Percentiles rank a stretch among this genome's conserved stretches.
These are phyloP conservation scores for Origma solitaria DNA, from an alignment of 2,113 vertebrate species.

Conservation along the genomic window DNA sequence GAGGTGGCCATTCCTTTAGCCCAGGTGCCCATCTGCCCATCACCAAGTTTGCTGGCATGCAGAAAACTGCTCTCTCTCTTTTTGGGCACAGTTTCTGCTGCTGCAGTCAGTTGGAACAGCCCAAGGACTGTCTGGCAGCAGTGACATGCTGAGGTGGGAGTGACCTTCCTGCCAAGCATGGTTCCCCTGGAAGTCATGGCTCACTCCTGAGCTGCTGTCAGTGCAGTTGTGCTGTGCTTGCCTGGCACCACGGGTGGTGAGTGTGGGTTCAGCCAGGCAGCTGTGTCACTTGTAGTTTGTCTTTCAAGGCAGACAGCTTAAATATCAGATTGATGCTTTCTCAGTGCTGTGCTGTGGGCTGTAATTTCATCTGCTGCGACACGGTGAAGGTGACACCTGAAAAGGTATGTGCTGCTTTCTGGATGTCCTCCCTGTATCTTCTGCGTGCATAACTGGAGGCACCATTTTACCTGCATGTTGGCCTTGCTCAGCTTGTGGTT, in stretches of 20 bases:
- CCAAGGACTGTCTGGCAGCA: neutral
- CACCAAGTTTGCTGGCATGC: neutral
- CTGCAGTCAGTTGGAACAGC: neutral
- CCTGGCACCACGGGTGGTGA: neutral
- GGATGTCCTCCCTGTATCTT: neutral
- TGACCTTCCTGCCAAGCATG: neutral
- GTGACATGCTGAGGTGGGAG: neutral
- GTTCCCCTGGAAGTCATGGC: neutral
- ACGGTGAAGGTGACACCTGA: conserved; percentile 28
- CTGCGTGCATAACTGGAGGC: neutral
- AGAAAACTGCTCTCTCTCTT: neutral
- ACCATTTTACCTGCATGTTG: neutral
- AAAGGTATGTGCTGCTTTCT: neutral
- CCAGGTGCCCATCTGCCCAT: neutral
- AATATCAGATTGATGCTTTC: conserved; percentile 27
- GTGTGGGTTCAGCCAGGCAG: neutral
- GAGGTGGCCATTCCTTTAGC: neutral
- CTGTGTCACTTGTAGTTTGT: neutral
- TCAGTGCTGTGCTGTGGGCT: neutral
- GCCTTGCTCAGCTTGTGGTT: neutral
- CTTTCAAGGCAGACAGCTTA: conserved; percentile 14
- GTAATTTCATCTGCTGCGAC: conserved; percentile 40
- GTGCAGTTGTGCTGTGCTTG: neutral
- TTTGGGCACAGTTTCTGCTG: neutral
- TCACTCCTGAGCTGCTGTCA: neutral